Percentiles rank a stretch among this genome's conserved stretches.
Evolutionary conservation across 1,140 invertebrate genomes (phyloP).

Genomic region (Macrocentrus cingulum): DNA sequence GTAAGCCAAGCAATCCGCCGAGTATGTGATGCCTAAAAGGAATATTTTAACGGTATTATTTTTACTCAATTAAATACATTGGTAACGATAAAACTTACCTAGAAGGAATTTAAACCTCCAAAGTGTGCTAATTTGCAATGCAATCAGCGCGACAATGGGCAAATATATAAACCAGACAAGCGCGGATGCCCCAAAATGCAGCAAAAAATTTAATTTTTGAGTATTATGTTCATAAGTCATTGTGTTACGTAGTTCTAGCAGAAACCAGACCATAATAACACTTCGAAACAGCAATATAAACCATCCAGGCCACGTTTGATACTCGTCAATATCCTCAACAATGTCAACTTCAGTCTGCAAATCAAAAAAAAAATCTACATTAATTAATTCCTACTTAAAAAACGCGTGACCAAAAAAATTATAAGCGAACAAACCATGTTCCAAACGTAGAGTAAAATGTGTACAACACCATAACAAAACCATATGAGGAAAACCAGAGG

Average conservation of each 20-base stretch:
- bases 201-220: conserved; percentile 87
- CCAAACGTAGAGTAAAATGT: conserved; percentile 92
- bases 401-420: conserved; percentile 8
- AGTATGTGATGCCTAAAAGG: conserved; percentile 83
- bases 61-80: not conserved
- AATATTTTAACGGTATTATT: conserved; percentile 17
- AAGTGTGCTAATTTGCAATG: conserved; percentile 87
- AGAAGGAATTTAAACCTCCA: conserved; percentile 95
- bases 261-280: conserved; percentile 93
- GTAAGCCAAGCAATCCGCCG: conserved; percentile 91
- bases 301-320: conserved; percentile 96
- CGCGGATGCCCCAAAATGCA: conserved; percentile 95
- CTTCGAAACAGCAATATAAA: conserved; percentile 84
- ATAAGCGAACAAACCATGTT: conserved; percentile 75
- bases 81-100: conserved; percentile 64
- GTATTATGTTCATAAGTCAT: conserved; percentile 91
- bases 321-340: conserved; percentile 94
- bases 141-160: conserved; percentile 90
- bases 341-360: conserved; percentile 91
- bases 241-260: conserved; percentile 87
- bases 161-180: conserved; percentile 98
- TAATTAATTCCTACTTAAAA: not conserved
- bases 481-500: conserved; percentile 86
- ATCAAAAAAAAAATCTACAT: conserved; percentile 31
- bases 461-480: conserved; percentile 87